These are phyloP conservation scores for Cyclophora albipunctata DNA, from an alignment of 2,888 invertebrate genomes.

Conservation along the genomic window DNA sequence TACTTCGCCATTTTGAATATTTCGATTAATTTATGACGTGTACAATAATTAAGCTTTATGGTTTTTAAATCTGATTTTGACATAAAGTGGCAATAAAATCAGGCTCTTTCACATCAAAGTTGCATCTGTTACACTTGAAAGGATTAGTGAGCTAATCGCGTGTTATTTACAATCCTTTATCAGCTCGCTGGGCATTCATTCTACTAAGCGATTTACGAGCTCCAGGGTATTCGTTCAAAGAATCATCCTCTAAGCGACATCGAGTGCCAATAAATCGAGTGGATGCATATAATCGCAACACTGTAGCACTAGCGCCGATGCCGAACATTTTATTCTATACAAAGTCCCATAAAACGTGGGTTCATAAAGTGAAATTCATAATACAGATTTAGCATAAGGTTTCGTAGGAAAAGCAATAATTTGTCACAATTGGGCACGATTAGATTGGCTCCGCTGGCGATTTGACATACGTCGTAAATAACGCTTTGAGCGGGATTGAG, in stretches of 20 bases:
- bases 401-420: conserved; percentile 74
- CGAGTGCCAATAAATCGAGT: conserved; percentile 65
- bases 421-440: conserved; percentile 74
- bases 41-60: too few relatives aligned
- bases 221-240: conserved; percentile 50
- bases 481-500: conserved; percentile 50
- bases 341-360: conserved; percentile 42
- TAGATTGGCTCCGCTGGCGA: conserved; percentile 69
- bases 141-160: conserved; percentile 57
- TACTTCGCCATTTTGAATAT: too few relatives aligned
- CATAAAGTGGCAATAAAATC: conserved; percentile 51
- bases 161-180: conserved; percentile 70
- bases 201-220: conserved; percentile 55
- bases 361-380: conserved; percentile 59
- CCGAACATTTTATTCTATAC: conserved; percentile 37
- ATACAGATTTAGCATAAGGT: conserved; percentile 62
- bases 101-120: conserved; percentile 43
- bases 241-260: conserved; percentile 65
- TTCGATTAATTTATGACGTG: too few relatives aligned
- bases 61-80: conserved; percentile 19
- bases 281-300: conserved; percentile 68
- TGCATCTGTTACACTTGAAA: conserved; percentile 52
- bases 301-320: conserved; percentile 39
- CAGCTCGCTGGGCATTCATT: conserved; percentile 46
- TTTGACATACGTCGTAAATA: conserved; percentile 73